phyloP scores from a whole-genome alignment of 2,113 vertebrate genomes.

The Phalacrocorax pelagicus region DNA sequence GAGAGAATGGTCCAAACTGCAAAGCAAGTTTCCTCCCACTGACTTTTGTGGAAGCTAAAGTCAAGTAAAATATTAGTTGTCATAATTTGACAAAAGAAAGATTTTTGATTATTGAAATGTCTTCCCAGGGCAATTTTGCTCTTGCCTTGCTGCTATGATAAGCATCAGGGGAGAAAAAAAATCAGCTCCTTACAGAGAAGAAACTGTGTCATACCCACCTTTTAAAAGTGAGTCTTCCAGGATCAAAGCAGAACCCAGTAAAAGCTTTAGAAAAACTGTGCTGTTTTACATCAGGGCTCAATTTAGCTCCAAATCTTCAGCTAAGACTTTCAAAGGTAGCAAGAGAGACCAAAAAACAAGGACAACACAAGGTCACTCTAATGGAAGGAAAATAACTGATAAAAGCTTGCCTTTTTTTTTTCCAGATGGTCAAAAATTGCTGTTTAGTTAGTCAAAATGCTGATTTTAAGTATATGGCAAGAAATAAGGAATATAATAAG shows the following conservation, averaged over 20 bases:
- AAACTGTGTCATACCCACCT: conserved; percentile 54
- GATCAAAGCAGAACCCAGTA: conserved; percentile 42
- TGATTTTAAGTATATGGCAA: neutral
- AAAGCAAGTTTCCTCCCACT: neutral
- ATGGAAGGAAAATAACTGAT: neutral
- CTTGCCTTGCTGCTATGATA: conserved; percentile 26
- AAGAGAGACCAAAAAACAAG: conserved; percentile 30
- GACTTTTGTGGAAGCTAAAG: conserved; percentile 10
- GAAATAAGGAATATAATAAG: neutral
- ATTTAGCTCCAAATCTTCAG: conserved; percentile 52
- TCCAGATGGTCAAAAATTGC: neutral
- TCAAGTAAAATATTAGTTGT: conserved; percentile 7
- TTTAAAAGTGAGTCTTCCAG: conserved; percentile 48
- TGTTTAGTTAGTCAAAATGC: neutral
- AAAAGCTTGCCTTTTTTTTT: neutral
- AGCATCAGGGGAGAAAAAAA: conserved; percentile 29
- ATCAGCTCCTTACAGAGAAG: conserved; percentile 14
- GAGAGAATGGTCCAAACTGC: neutral
- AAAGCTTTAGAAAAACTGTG: conserved; percentile 46
- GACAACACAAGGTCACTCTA: conserved; percentile 52
- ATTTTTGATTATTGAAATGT: conserved; percentile 34
- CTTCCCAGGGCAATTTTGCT: conserved; percentile 26
- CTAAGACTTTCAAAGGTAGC: conserved; percentile 45
- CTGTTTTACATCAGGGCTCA: conserved; percentile 60
- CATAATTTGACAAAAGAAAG: conserved; percentile 8